Evolutionary conservation across 2,113 vertebrate species (phyloP), one percentile per base, ranked within the genome.

Genomic region (Indicator indicator): DNA sequence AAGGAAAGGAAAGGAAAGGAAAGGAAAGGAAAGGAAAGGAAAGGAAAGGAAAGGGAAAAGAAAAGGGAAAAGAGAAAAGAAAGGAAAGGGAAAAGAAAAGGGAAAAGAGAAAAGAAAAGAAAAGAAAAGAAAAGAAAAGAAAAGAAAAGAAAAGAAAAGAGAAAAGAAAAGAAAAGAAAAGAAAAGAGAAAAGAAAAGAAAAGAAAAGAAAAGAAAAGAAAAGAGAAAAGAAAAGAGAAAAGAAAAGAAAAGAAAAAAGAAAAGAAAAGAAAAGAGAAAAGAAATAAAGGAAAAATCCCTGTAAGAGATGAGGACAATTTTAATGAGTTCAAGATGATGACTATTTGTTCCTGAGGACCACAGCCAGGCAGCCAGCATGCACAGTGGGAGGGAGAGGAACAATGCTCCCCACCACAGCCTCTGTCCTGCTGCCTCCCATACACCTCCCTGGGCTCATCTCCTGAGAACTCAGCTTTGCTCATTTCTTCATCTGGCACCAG

Each of bases 401-500:
- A 73, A 16, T 82, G 21, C 19, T 90, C 33, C 36, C 54, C 33
- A 18, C 6, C 9, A 7, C 42, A 63, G 27, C 10, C 2, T 54
- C 69, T 0, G 0, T 63, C 55, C 17, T 11, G 2, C 16, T 50
- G 19, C 30, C 38, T 14, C 27, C 3, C 1, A 10, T 26, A 27
- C 8, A 33, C 2, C 12, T 58, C 44, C 27, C 69, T 0, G 0
- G 62, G 42, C 8, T 92, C 16, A 28, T 24, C 32, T 62, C 33
- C 67, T n/a, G 30, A 9, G 42, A 38, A 11, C 5, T 20, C 13
- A 1, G 54, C 48, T 56, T 58, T 17, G 18, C 20, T 89, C 21
- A 2, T 74, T 60, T 68, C 48, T 55, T 70, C 33, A n/a, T 58
- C 64, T 32, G 48, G 62, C n/a, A 50, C 36, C 5, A 33, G 55